A percentile compares a stretch with the other conserved stretches of the same genome.
Conservation (phyloP, 2,113 vertebrate genomes). For the Syngnathus floridae region DNA sequence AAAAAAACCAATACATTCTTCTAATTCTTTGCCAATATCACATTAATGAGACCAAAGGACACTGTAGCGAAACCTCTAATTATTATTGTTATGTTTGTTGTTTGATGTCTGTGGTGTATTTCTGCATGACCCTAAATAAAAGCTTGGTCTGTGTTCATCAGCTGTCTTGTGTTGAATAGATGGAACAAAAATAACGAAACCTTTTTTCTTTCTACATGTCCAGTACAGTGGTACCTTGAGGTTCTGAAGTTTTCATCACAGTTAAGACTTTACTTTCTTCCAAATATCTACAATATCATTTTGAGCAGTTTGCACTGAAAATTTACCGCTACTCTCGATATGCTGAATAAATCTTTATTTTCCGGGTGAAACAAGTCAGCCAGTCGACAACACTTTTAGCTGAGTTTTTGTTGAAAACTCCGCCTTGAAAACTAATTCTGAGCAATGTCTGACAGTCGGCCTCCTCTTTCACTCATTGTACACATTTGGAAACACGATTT, state of each 20-base stretch:
- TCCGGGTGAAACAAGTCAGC: too few relatives aligned
- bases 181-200: conserved; percentile 8
- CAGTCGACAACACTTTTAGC: too few relatives aligned
- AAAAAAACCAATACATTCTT: conserved; percentile 12
- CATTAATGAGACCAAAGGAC: conserved; percentile 48
- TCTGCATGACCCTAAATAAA: conserved; percentile 62
- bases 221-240: conserved; percentile 23
- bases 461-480: too few relatives aligned
- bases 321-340: too few relatives aligned
- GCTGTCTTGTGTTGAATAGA: conserved; percentile 19
- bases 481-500: too few relatives aligned
- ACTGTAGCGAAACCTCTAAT: conserved; percentile 69
- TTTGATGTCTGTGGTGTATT: conserved; percentile 53
- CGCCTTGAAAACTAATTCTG: too few relatives aligned
- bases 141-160: conserved; percentile 33
- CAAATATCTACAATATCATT: background rate
- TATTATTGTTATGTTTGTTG: conserved; percentile 57
- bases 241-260: background rate
- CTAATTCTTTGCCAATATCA: conserved; percentile 25
- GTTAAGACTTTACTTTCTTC: too few relatives aligned
- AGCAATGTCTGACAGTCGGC: too few relatives aligned
- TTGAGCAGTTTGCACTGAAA: background rate
- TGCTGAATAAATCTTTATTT: too few relatives aligned
- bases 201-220: too few relatives aligned
- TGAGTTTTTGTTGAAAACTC: too few relatives aligned